These are phyloP conservation scores for Diloba caeruleocephala DNA, from an alignment of 2,888 invertebrate genomes.

Conservation along the genomic window DNA sequence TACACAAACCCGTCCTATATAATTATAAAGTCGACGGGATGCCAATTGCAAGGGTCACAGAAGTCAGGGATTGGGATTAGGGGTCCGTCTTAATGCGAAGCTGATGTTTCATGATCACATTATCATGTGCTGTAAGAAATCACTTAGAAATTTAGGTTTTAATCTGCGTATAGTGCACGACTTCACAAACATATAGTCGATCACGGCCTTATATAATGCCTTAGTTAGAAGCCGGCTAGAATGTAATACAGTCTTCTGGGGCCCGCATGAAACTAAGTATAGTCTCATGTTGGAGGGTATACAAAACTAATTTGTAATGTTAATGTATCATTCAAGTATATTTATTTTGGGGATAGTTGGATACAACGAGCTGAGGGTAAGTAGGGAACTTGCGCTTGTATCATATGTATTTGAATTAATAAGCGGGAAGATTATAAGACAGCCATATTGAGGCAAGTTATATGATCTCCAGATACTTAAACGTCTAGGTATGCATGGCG, in stretches of 20 bases:
- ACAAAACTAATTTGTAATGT: slow-evolving; percentile 5
- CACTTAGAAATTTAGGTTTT: neutral
- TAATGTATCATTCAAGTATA: neutral
- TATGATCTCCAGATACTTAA: too few species aligned
- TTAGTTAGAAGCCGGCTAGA: neutral
- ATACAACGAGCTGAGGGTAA: slow-evolving; percentile 6
- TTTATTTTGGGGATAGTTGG: slow-evolving; percentile 3
- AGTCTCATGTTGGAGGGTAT: slow-evolving; percentile 9
- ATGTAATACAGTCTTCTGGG: neutral
- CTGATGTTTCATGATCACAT: neutral
- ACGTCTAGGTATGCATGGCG: too few species aligned
- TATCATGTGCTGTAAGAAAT: neutral
- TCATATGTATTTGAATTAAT: slow-evolving; percentile 4
- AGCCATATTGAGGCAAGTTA: neutral
- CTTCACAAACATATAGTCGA: neutral
- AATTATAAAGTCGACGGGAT: too few species aligned
- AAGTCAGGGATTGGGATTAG: too few species aligned
- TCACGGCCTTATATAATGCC: neutral
- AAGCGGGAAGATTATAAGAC: slow-evolving; percentile 3
- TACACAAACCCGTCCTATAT: too few species aligned
- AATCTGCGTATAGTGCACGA: neutral
- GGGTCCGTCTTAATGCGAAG: too few species aligned
- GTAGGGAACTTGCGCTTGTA: slow-evolving; percentile 1
- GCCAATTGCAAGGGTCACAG: too few species aligned
- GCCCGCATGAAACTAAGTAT: too few species aligned